phyloP scores from a whole-genome alignment of 2,888 invertebrate species.

The Cistogaster globosa region DNA sequence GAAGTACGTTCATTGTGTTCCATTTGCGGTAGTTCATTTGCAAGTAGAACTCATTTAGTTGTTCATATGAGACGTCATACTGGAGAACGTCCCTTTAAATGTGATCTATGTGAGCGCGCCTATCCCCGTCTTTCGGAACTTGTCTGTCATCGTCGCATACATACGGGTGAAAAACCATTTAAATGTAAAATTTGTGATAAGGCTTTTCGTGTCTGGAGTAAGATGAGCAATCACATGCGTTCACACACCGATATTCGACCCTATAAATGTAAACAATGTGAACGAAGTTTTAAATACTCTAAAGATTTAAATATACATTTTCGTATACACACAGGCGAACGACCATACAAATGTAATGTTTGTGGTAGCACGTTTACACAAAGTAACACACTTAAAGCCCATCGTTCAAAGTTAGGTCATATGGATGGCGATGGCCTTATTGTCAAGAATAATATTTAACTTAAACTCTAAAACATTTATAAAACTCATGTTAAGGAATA shows the following conservation, averaged over 20 bases:
- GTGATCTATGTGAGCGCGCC: constrained; percentile 61
- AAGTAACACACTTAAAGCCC: constrained; percentile 61
- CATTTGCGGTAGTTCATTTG: constrained; percentile 63
- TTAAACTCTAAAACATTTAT: neutral
- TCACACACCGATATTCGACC: constrained; percentile 66
- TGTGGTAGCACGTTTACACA: constrained; percentile 67
- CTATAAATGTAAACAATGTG: constrained; percentile 64
- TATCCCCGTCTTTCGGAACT: constrained; percentile 58
- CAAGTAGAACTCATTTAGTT: constrained; percentile 54
- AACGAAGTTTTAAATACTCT: constrained; percentile 67
- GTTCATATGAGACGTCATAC: constrained; percentile 66
- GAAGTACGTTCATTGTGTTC: constrained; percentile 75
- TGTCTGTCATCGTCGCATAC: constrained; percentile 62
- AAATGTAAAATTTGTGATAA: constrained; percentile 64
- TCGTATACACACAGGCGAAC: constrained; percentile 65
- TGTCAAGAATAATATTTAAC: constrained; percentile 25
- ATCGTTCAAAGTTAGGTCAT: constrained; percentile 62
- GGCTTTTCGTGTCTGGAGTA: constrained; percentile 62
- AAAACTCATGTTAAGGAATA: neutral
- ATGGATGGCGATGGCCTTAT: constrained; percentile 36
- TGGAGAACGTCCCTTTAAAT: constrained; percentile 63
- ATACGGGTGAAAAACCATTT: constrained; percentile 66
- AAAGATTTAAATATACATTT: constrained; percentile 68
- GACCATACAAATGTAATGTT: constrained; percentile 62
- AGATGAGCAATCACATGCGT: constrained; percentile 63